Evolutionary conservation across 2,888 invertebrate genomes (phyloP).

Genomic region (Sarcophaga carnaria): DNA sequence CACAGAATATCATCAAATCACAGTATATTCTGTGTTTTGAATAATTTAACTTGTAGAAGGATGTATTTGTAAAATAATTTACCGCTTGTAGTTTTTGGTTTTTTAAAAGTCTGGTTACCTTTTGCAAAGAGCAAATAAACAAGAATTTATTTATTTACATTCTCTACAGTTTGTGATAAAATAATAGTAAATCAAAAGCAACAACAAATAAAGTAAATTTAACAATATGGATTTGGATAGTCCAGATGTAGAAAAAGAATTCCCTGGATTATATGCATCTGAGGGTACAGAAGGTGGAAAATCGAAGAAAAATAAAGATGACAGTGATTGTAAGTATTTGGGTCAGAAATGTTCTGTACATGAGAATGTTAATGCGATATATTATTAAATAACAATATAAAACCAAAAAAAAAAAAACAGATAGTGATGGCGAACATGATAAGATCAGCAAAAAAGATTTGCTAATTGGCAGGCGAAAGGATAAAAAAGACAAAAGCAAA

Average conservation of each 20-base stretch:
- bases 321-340: slow-evolving; percentile 89
- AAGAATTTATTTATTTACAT: not conserved
- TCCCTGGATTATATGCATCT: slow-evolving; percentile 93
- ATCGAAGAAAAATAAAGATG: slow-evolving; percentile 84
- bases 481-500: slow-evolving; percentile 90
- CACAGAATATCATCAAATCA: no score
- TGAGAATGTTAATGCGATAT: slow-evolving; percentile 3
- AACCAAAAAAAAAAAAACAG: slow-evolving; percentile 81
- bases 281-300: slow-evolving; percentile 83
- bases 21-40: no score
- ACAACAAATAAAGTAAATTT: slow-evolving; percentile 9
- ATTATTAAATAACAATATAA: slow-evolving; percentile 13
- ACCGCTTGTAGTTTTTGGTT: no score
- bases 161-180: slow-evolving; percentile 1
- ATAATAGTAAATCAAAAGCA: slow-evolving; percentile 11
- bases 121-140: not conserved
- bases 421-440: slow-evolving; percentile 92
- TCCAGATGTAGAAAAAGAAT: slow-evolving; percentile 94
- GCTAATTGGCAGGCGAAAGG: slow-evolving; percentile 89
- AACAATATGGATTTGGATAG: slow-evolving; percentile 83
- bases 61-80: no score
- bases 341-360: slow-evolving; percentile 6
- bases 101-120: not conserved
- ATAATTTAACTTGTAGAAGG: no score
- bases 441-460: slow-evolving; percentile 90